Evolutionary conservation across 2,797 vertebrate species (phyloP).

Genomic region (Leucoraja ocellata): DNA sequence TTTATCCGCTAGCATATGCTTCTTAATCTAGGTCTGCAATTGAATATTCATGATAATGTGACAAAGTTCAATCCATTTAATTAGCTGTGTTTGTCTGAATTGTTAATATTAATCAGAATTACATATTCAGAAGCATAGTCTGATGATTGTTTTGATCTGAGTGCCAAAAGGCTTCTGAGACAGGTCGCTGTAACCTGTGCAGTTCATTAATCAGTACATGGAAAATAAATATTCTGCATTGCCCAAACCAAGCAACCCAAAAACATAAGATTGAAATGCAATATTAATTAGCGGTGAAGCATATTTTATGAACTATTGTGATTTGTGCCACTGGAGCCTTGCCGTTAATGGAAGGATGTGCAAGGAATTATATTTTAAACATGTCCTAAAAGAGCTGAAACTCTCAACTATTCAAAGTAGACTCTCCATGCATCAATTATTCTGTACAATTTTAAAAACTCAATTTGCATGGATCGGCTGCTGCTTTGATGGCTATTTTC

Average conservation of each 20-base stretch:
- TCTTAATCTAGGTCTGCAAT: slow-evolving; percentile 21
- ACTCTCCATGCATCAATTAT: neutral
- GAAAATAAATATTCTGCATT: slow-evolving; percentile 29
- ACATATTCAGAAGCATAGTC: slow-evolving; percentile 17
- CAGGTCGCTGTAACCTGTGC: slow-evolving; percentile 13
- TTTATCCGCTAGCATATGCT: slow-evolving; percentile 7
- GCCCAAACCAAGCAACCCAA: slow-evolving; percentile 16
- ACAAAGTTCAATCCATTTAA: slow-evolving; percentile 33
- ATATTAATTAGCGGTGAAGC: neutral
- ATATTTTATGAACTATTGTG: neutral
- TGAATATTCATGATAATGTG: slow-evolving; percentile 35
- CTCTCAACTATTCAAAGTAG: neutral
- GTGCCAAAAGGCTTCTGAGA: slow-evolving; percentile 33
- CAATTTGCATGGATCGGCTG: neutral
- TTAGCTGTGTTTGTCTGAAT: slow-evolving; percentile 30
- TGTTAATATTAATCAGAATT: slow-evolving; percentile 34
- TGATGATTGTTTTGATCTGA: slow-evolving; percentile 12
- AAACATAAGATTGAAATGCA: slow-evolving; percentile 17
- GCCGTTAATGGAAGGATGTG: neutral
- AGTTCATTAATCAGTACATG: slow-evolving; percentile 34
- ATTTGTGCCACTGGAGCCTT: neutral
- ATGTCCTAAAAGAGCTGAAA: neutral
- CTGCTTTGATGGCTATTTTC: neutral
- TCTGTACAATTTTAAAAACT: neutral
- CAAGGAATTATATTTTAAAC: neutral